Conservation (phyloP, 2,113 vertebrate species). For the Cyanocitta stelleri region DNA sequence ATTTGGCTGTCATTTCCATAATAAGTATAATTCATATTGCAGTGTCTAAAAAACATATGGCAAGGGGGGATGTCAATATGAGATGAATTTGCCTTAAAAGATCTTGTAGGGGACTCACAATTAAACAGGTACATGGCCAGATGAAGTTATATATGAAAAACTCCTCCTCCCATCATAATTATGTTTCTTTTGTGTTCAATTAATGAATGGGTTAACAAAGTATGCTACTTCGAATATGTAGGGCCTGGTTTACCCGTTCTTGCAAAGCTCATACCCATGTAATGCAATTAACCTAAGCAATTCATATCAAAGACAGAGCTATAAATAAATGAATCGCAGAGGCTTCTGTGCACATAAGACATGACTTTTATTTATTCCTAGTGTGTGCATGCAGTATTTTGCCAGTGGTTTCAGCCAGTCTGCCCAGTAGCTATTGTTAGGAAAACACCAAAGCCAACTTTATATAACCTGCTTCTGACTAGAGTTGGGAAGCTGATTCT, state of each 20-base stretch:
- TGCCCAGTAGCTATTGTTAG: not conserved
- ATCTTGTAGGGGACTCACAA: not conserved
- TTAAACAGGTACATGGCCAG: constrained; percentile 36
- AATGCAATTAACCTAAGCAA: not conserved
- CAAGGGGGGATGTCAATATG: constrained; percentile 7
- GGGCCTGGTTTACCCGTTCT: not conserved
- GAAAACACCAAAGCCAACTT: not conserved
- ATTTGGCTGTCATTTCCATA: constrained; percentile 58
- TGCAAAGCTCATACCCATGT: not conserved
- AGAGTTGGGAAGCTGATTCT: not conserved
- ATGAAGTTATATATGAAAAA: constrained; percentile 36
- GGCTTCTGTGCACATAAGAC: not conserved
- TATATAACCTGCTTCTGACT: not conserved
- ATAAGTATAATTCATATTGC: constrained; percentile 49
- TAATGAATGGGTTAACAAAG: not conserved
- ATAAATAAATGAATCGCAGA: not conserved
- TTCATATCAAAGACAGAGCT: not conserved
- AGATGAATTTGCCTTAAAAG: not conserved
- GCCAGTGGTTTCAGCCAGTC: not conserved
- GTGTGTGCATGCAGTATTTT: not conserved
- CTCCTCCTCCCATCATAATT: not conserved
- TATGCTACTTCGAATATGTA: not conserved
- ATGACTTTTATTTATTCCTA: not conserved
- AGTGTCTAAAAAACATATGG: constrained; percentile 42
- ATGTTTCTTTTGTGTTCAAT: not conserved